Conservation (phyloP, 2,888 invertebrate species). For the Drosophila imparisetae region DNA sequence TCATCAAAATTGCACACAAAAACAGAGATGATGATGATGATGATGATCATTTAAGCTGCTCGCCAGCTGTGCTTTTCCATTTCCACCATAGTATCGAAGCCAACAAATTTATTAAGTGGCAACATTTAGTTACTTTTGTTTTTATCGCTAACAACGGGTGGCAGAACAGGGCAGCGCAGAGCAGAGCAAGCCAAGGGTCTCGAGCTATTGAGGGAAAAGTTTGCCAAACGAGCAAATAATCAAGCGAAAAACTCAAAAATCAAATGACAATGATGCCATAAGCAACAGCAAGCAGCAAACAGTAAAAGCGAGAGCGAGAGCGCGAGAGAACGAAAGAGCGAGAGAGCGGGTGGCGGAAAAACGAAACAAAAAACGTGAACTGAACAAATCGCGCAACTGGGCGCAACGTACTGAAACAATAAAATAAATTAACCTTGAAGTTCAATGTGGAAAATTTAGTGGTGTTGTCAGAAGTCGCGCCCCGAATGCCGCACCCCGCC, state of each 20-base stretch:
- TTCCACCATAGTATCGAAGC: slow-evolving; percentile 14
- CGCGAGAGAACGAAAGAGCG: neutral
- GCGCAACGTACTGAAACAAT: slow-evolving; percentile 52
- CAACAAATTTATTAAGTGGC: slow-evolving; percentile 72
- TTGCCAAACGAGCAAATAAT: slow-evolving; percentile 44
- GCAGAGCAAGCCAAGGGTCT: neutral
- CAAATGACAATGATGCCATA: slow-evolving; percentile 62
- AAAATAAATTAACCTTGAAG: slow-evolving; percentile 75
- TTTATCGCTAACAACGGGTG: slow-evolving; percentile 21
- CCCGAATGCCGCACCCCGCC: neutral
- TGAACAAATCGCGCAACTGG: slow-evolving; percentile 22
- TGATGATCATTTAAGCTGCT: slow-evolving; percentile 1
- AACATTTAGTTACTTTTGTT: slow-evolving; percentile 60
- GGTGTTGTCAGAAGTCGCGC: slow-evolving; percentile 27
- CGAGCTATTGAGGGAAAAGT: slow-evolving; percentile 19
- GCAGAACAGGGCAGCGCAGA: neutral
- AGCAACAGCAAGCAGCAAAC: slow-evolving; percentile 5
- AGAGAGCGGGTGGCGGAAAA: neutral
- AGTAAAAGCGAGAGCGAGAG: neutral
- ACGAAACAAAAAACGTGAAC: slow-evolving; percentile 3
- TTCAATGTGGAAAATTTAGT: slow-evolving; percentile 61
- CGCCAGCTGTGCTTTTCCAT: slow-evolving; percentile 4
- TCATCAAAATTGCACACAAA: neutral
- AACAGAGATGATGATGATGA: neutral
- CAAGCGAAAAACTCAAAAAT: slow-evolving; percentile 58